Evolutionary conservation across 2,888 invertebrate species (phyloP).

Genomic region (Ochropacha duplaris): DNA sequence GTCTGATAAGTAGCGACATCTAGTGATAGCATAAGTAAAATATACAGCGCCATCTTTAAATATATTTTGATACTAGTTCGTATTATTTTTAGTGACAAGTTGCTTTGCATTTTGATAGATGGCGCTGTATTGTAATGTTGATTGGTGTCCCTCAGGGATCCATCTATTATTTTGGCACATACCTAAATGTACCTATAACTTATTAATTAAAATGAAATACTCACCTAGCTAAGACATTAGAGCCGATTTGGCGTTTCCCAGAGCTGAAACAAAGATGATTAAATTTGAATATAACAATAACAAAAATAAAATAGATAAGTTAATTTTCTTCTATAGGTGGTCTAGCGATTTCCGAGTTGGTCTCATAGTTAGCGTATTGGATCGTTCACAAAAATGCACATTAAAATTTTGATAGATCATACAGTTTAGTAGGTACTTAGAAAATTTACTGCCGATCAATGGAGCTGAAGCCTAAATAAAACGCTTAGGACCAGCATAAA

Average conservation of each 20-base stretch:
- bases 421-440: too few species aligned
- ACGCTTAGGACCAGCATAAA: too few species aligned
- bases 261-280: slow-evolving; percentile 84
- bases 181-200: too few species aligned
- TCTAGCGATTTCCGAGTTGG: too few species aligned
- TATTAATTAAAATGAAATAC: not conserved
- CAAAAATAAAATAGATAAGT: not conserved
- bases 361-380: too few species aligned
- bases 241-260: slow-evolving; percentile 90
- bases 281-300: not conserved
- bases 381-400: too few species aligned
- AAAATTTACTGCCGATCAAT: too few species aligned
- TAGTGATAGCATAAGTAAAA: slow-evolving; percentile 7
- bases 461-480: too few species aligned
- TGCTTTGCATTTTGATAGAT: slow-evolving; percentile 39
- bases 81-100: slow-evolving; percentile 3
- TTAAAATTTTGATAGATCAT: too few species aligned
- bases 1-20: slow-evolving; percentile 11
- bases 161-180: not conserved
- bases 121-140: slow-evolving; percentile 35
- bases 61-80: not conserved
- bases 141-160: not conserved
- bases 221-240: slow-evolving; percentile 94
- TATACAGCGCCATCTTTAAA: slow-evolving; percentile 43
- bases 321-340: too few species aligned